Base-by-base conservation (phyloP, 1,140 invertebrate genomes). In the Bombus terrestris region DNA sequence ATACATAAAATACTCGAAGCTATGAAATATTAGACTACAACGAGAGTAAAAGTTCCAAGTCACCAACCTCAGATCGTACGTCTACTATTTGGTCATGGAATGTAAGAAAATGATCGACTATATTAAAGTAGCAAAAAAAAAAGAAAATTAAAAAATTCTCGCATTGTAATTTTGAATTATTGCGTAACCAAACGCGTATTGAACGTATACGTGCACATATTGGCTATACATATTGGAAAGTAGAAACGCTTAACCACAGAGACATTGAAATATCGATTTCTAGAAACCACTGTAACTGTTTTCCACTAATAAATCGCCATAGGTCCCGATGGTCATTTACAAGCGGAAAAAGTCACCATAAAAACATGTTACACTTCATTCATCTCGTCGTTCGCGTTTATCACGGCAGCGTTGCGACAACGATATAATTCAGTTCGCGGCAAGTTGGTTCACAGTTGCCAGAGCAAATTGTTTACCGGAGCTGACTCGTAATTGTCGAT, bases 391-490 rank as follows among this genome's bases (percentile, higher is more conserved):
- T 74, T 43, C 71, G n/a, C 74, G 12, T 57, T 75, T 75, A 75
- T 75, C 32, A 53, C 43, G 5, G 1, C 22, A 2, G 22, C 25
- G 6, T 76, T 76, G 74, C 74, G 47, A 39, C 74, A 76, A 57
- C 73, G 73, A 59, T 57, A 39, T 32, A 73, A 74, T 73, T 73
- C 57, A 73, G 39, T 74, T 10, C 41, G 15, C 25, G 37, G 3
- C 75, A 28, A 9, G 75, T 25, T n/a, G 57, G 57, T 72, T 41
- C 68, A n/a, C 41, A 37, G 39, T 28, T 32, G 28, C 28, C 68
- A 35, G 8, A 15, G 43, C 81, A 66, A 83, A 80, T 80, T 47
- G 64, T 47, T 47, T 47, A 62, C 37, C 57, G 9, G 22, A n/a
- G 4, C 78, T 32, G 41, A 1, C 6, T 41, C 22, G 71, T 57